phyloP scores from a whole-genome alignment of 2,797 vertebrate genomes.

The Gadopsis marmoratus region DNA sequence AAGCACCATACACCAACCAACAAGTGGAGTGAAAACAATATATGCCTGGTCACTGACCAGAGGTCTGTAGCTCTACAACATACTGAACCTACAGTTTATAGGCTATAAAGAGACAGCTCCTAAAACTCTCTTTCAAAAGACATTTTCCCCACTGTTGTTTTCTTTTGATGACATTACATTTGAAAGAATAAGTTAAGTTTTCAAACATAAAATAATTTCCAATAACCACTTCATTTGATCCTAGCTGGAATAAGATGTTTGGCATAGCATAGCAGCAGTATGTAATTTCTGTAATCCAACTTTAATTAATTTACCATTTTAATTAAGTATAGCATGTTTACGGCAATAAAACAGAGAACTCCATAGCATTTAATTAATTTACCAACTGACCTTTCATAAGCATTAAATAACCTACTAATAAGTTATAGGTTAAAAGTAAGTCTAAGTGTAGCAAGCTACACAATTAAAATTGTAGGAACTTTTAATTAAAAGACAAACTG shows the following conservation, averaged over 20 bases:
- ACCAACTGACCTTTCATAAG: slow-evolving; percentile 28
- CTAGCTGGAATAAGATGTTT: neutral
- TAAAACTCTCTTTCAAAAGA: neutral
- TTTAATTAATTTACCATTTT: slow-evolving; percentile 44
- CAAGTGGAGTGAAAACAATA: neutral
- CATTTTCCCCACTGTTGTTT: neutral
- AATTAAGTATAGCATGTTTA: slow-evolving; percentile 40
- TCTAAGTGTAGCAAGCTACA: neutral
- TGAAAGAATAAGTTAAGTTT: neutral
- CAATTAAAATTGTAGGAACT: neutral
- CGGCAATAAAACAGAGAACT: slow-evolving; percentile 15
- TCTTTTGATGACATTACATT: neutral
- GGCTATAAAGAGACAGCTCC: neutral
- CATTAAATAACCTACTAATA: neutral
- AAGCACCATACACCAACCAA: neutral
- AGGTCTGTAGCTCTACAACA: neutral
- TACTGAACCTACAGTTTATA: neutral
- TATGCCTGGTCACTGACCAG: neutral
- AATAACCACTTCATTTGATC: slow-evolving; percentile 8
- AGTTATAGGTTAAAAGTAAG: slow-evolving; percentile 20
- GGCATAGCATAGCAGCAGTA: neutral
- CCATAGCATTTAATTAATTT: slow-evolving; percentile 31
- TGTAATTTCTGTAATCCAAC: slow-evolving; percentile 37
- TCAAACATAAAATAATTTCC: neutral
- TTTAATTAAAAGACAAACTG: neutral